Percentiles rank a stretch among this genome's conserved stretches.
These are phyloP conservation scores for Zootermopsis nevadensis DNA, from an alignment of 2,888 invertebrate genomes.

Conservation along the genomic window DNA sequence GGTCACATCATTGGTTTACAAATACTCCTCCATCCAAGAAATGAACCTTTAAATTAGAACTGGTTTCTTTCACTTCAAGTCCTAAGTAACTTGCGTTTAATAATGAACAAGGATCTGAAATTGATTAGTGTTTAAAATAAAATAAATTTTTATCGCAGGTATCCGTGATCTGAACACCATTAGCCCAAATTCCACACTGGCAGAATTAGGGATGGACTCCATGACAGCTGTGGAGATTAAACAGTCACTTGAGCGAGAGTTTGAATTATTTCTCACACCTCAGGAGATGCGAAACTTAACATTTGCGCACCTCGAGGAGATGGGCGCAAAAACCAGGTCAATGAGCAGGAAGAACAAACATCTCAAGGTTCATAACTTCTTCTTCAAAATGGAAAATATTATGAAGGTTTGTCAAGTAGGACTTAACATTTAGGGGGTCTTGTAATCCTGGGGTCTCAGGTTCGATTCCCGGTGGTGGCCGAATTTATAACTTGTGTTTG, in stretches of 20 bases:
- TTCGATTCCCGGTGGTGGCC: too few relatives aligned
- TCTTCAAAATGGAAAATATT: neutral
- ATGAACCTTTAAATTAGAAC: too few relatives aligned
- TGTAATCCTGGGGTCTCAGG: too few relatives aligned
- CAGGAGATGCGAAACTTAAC: slow-evolving; percentile 87
- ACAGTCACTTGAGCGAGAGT: slow-evolving; percentile 89
- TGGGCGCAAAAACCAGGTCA: neutral
- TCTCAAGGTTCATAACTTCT: neutral
- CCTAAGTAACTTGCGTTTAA: too few relatives aligned
- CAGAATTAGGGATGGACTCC: slow-evolving; percentile 96
- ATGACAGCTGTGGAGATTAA: slow-evolving; percentile 98
- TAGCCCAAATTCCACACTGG: slow-evolving; percentile 71
- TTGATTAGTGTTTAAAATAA: neutral
- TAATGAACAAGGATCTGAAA: too few relatives aligned
- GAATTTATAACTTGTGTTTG: too few relatives aligned
- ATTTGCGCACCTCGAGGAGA: slow-evolving; percentile 65
- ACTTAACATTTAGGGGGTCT: too few relatives aligned
- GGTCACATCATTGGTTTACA: too few relatives aligned
- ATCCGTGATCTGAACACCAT: slow-evolving; percentile 76
- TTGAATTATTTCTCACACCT: slow-evolving; percentile 85
- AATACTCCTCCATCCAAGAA: too few relatives aligned
- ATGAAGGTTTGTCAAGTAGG: neutral
- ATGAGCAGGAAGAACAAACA: neutral
- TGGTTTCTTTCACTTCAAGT: too few relatives aligned
- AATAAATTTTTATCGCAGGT: slow-evolving; percentile 59